Percentiles rank a stretch among this genome's conserved stretches.
phyloP scores from a whole-genome alignment of 1,140 invertebrate species.

The Meteorus sp. region DNA sequence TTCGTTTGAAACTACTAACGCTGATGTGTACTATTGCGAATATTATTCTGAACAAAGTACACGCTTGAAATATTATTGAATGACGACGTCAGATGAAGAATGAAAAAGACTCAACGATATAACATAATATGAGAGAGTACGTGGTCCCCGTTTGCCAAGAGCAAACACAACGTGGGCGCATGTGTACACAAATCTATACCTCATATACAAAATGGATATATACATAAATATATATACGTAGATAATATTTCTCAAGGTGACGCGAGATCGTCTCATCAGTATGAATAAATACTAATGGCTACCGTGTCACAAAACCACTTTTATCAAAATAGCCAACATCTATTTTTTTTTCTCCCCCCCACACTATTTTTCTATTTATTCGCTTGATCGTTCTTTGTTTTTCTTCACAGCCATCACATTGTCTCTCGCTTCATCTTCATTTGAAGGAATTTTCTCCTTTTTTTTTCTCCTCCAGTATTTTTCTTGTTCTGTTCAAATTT shows the following conservation, averaged over 20 bases:
- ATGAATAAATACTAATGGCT: constrained; percentile 46
- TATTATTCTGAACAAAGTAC: no score
- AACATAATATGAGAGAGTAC: no score
- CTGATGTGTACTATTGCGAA: no score
- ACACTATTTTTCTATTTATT: constrained; percentile 2
- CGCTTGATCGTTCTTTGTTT: constrained; percentile 3
- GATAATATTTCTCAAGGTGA: constrained; percentile 13
- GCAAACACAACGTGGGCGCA: constrained; percentile 38
- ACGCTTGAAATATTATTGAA: not conserved
- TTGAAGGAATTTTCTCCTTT: constrained; percentile 1
- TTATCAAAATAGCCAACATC: not conserved
- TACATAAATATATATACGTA: not conserved
- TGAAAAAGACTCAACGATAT: no score
- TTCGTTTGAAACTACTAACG: not conserved
- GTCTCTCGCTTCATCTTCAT: no score
- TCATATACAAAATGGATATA: no score
- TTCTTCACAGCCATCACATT: no score
- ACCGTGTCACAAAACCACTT: constrained; percentile 28
- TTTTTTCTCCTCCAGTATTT: not conserved
- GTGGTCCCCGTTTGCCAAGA: constrained; percentile 39
- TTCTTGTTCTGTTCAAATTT: not conserved
- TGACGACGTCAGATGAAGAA: constrained; percentile 23
- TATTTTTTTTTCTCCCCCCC: not conserved
- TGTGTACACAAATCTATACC: constrained; percentile 25
- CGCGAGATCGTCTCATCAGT: constrained; percentile 29